Base-by-base conservation (phyloP, 2,113 vertebrate species). In the Grantiella picta region DNA sequence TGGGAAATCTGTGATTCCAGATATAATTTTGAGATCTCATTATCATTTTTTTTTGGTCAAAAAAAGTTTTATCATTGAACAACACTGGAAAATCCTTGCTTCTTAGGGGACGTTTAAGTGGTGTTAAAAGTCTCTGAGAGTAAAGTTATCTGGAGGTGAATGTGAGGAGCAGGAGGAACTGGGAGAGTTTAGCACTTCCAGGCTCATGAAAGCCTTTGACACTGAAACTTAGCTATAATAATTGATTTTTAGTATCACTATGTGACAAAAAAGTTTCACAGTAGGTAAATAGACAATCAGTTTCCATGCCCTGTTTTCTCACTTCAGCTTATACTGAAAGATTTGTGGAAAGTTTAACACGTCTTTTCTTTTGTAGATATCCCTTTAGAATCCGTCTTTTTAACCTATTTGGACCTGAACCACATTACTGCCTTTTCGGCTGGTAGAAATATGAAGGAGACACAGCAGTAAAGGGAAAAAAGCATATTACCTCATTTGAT, bases 1-100 rank as follows among this genome's bases (percentile, higher is more conserved):
- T 28, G 8, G 25, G 9, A 78, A 84, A 73, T 33, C 42, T 68
- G 27, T 18, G 24, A 52, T 82, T 82, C 8, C 12, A 31, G 17
- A 68, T 33, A 14, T 42, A 11, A 1, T 1, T 36, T 8, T 8
- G 15, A 80, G 16, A 56, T 3, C 1, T n/a, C 7, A 35, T 71
- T 57, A 6, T 38, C 14, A 52, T 12, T 35, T 40, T 59, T 68
- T 4, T 65, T 23, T 72, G n/a, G 12, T 1, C 35, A 47, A 49
- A 52, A n/a, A 33, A 38, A 40, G 0, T 1, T 60, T 66, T 61
- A 16, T 60, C 59, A 4, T 36, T 80, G n/a, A 70, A 77, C 4
- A 23, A 13, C 21, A 50, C 2, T 31, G 29, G 57, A 10, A 78
- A 59, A 53, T 25, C 11, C 4, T 38, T 59, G 6, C 4, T 66